Base-by-base conservation (phyloP, 1,140 invertebrate species). In the Achroia grisella region DNA sequence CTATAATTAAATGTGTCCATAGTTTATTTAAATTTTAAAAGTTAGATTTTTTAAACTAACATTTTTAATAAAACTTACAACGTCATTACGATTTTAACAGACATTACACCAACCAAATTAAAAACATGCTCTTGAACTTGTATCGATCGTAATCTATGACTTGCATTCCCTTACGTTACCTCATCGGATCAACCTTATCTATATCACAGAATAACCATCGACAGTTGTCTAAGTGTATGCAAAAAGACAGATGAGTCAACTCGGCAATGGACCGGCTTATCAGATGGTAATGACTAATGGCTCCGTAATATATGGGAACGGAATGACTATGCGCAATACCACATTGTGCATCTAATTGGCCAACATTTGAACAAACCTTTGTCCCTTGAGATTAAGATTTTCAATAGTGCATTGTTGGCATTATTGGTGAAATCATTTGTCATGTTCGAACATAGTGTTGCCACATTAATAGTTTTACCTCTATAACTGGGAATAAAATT, bases 231-330 rank as follows among this genome's bases (percentile, higher is more conserved):
- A 39, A 47, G 47, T 37, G 37, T 47, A 56, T 53, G 56, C 56
- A 63, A 59, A 63, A 63, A 59, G 61, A 56, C 41, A 15, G 50
- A 55, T 63, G 61, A 63, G 45, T 63, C 61, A 63, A 48, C 43
- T 11, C 31, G n/a, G 46, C 50, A 52, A 39, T 53, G 51, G 49
- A 53, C 47, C 28, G 10, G 30, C 30, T 56, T 57, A 57, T 62
- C 59, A 44, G 52, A 53, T 51, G 14, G 10, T 48, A 47, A 56
- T 58, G 60, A 56, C 52, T 59, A 56, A 62, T 62, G 52, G 46
- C 27, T 45, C 35, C 13, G 36, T 41, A 48, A 48, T 52, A 47
- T 52, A 59, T 58, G 40, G 52, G 60, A 56, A 55, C 40, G 10
- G 43, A 36, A 46, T 55, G 52, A 55, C 52, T 48, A 17, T 30